These are phyloP conservation scores for Chamaea fasciata DNA, from an alignment of 2,113 vertebrate species.

Conservation along the genomic window DNA sequence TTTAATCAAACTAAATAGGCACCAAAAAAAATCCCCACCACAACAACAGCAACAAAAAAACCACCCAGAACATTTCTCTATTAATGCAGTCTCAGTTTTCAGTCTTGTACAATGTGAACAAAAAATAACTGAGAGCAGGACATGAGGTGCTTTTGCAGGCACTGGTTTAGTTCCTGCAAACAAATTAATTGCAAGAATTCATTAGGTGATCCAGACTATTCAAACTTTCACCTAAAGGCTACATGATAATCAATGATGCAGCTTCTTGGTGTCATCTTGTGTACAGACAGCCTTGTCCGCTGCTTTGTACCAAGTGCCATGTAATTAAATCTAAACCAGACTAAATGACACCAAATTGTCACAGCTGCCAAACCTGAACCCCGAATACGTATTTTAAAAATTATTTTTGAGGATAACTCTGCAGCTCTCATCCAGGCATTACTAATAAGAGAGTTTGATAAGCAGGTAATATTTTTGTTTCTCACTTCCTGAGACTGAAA, in stretches of 20 bases:
- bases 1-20: neutral
- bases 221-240: neutral
- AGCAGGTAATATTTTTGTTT: neutral
- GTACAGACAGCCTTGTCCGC: neutral
- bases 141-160: neutral
- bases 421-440: neutral
- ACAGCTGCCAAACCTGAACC: neutral
- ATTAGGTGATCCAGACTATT: neutral
- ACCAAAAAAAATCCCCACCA: too few species aligned
- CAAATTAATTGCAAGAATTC: neutral
- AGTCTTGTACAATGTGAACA: neutral
- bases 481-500: neutral
- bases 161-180: neutral
- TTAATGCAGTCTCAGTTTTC: neutral
- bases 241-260: neutral
- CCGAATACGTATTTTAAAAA: neutral
- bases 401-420: neutral
- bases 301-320: neutral
- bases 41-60: neutral
- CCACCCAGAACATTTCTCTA: neutral
- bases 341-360: neutral
- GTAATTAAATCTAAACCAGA: neutral
- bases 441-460: neutral
- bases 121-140: neutral
- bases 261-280: neutral